Evolutionary conservation across 2,888 invertebrate genomes (phyloP), one percentile per base, ranked within the genome.

Genomic region (Chrysomela aeneicollis): DNA sequence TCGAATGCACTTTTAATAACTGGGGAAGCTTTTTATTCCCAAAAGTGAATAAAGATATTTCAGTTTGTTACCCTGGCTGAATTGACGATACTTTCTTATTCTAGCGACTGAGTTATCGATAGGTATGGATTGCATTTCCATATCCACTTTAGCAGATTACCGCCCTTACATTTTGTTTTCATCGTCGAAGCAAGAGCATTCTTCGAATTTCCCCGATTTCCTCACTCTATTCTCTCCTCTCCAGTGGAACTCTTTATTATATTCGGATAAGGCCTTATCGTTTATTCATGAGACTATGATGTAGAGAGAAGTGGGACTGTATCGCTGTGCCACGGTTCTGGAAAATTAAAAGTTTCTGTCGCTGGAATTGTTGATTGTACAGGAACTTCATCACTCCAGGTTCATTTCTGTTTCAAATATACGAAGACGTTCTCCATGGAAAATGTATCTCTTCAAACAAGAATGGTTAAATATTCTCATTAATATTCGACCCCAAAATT

Each of bases 221-320:
- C 59, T 63, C 50, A 60, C 59, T 59, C 59, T 54, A 49, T 59
- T 54, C 53, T 47, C 54, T 59, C 53, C 54, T 53, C 18, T 47
- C 49, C 19, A 37, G 49, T 26, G 37, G 63, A 35, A 64, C 47
- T 64, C 63, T 60, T 64, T 59, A 64, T 60, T 54, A 64, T 59
- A 60, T 64, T 64, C 59, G 63, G 47, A 64, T 64, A 64, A 42
- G 49, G 42, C 59, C 63, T 64, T 53, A 64, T 64, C 63, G 59
- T 64, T 49, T 64, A 64, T 64, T 64, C 63, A 64, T 60, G 63
- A 64, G 55, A 19, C 30, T 59, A 42, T 64, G 55, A 55, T 55
- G 55, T 55, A 55, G 21, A 42, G 19, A 9, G 21, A 42, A 42
- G 10, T 42, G 42, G 42, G 12, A 15, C 42, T 42, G 15, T 42